Evolutionary conservation across 2,888 invertebrate genomes (phyloP), one percentile per base, ranked within the genome.

Genomic region (Strigamia maritima): DNA sequence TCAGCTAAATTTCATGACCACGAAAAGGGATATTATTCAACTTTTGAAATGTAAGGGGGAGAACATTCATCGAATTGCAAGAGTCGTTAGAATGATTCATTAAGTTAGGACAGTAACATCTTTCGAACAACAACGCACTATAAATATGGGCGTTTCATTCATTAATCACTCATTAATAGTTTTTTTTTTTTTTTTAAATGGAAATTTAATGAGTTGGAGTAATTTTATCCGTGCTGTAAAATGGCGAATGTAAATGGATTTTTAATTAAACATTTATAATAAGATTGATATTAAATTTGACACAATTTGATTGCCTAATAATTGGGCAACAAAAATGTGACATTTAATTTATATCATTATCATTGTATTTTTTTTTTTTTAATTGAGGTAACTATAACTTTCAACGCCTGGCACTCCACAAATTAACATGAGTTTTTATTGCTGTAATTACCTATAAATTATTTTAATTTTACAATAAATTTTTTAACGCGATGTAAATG

Each of bases 1-100:
- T 70, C 70, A 70, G 14, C 70, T 70, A 70, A 70, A 70, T 70
- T 70, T 70, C 70, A 70, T 70, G 60, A 22, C 60, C 60, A 60
- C 19, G 60, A 60, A 44, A 44, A 44, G 22, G 60, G 60, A 24
- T 60, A 24, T 60, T 60, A 24, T 60, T 60, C 7, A 24, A 60
- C 22, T 28, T 70, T 65, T 70, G 10, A 70, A 70, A 70, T 28
- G 60, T 70, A 4, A 70, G 26, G 26, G 70, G 70, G 24, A 26
- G 24, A 24, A 26, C 10, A 70, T 70, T 70, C 70, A 70, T 70
- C 26, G 70, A 70, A 70, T 70, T 8, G 70, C 26, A 70, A 44
- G 10, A 70, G 70, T 70, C 70, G 70, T 70, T 70, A 70, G 26
- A 70, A 70, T 70, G 70, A 70, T 70, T 70, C 14, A 70, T 70